Base-by-base conservation (phyloP, 1,140 invertebrate genomes). In the Sycophaga agraensis region DNA sequence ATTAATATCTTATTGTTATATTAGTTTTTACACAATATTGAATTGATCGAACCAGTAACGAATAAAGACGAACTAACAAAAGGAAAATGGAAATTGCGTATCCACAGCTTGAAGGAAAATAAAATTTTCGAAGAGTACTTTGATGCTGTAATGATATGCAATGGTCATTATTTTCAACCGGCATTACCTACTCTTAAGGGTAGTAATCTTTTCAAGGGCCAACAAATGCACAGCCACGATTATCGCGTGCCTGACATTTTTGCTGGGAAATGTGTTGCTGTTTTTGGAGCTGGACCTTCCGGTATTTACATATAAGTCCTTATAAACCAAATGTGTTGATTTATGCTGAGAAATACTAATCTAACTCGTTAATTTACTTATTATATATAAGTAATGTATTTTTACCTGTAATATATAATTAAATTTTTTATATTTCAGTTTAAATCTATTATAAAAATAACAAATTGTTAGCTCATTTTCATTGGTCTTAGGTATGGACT, bases 211-310 rank as follows among this genome's bases (percentile, higher is more conserved):
- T 96, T 93, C 66, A 65, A 84, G 75, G 92, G 92, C 62, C 58
- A 82, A 31, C 77, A 86, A 63, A 71, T 92, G 51, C 95, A 97
- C 78, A 94, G 92, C 71, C 92, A 94, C 73, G 88, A 93, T 74
- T 97, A 95, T 77, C 82, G 93, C 66, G 79, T 82, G 5, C 88
- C 91, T 0, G 84, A 88, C 16, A 67, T 79, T 5, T 96, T 90
- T 73, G 67, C 73, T 35, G 84, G 78, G 59, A 85, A 90, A 70
- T 81, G 68, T 4, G 91, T 96, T 0, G 77, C 91, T 1, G 86
- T 96, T 22, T 76, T 97, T 28, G 95, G 95, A 6, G 92, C 90
- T 43, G 92, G 92, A 16, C 89, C 92, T 9, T 96, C 93, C 14
- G 94, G 93, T 68, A 75, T 45, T 11, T 40, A n/a, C n/a, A n/a